These are phyloP conservation scores for Sebastes oblongus DNA, from an alignment of 2,797 vertebrate species.

Conservation along the genomic window DNA sequence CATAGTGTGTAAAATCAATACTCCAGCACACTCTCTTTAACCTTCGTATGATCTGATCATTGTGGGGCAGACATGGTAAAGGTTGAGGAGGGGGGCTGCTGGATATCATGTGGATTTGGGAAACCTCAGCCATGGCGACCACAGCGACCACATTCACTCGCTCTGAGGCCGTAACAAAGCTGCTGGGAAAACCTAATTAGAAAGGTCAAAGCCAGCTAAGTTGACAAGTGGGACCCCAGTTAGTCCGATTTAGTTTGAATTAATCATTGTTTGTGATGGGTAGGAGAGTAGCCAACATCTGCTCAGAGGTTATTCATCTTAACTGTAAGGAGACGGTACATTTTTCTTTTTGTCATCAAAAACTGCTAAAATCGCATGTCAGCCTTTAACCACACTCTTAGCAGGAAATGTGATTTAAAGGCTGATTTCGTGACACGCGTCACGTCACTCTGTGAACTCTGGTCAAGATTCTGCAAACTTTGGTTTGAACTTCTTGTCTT, in stretches of 20 bases:
- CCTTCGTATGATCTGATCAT: neutral
- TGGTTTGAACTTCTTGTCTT: neutral
- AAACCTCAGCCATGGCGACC: constrained; percentile 66
- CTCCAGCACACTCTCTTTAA: neutral
- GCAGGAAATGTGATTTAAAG: constrained; percentile 23
- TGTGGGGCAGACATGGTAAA: constrained; percentile 3
- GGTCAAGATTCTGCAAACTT: neutral
- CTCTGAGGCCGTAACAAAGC: constrained; percentile 63
- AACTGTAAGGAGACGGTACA: neutral
- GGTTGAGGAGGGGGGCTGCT: constrained; percentile 43
- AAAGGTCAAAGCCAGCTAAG: constrained; percentile 25
- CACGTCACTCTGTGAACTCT: neutral
- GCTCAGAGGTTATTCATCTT: neutral
- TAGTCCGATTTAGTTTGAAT: constrained; percentile 37
- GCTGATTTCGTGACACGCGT: neutral
- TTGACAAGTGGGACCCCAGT: constrained; percentile 17
- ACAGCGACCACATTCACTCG: constrained; percentile 64
- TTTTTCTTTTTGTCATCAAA: neutral
- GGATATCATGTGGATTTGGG: constrained; percentile 68
- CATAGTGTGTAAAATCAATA: constrained; percentile 14
- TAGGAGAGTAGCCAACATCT: neutral
- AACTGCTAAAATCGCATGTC: neutral
- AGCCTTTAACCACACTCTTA: neutral
- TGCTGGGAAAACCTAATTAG: constrained; percentile 57
- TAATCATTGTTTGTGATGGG: neutral